Percentiles rank a stretch among this genome's conserved stretches.
Conservation (phyloP, 2,888 invertebrate genomes). For the Zaprionus lineosus region DNA sequence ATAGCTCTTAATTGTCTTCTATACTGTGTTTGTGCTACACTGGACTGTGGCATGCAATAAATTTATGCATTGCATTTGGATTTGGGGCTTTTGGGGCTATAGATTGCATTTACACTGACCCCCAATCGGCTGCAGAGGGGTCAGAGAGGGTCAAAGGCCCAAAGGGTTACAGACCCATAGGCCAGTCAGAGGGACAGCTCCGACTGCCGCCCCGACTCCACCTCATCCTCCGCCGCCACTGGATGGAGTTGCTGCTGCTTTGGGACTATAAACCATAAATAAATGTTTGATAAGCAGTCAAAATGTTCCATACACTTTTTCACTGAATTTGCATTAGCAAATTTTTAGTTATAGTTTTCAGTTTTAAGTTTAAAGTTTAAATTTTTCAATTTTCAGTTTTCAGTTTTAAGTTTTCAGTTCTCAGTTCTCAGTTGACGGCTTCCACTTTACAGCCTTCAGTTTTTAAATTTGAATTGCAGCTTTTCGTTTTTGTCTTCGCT, state of each 20-base stretch:
- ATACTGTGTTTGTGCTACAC: constrained; percentile 5
- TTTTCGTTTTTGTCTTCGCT: background rate
- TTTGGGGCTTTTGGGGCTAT: constrained; percentile 45
- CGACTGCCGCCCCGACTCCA: constrained; percentile 11
- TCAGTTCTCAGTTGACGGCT: background rate
- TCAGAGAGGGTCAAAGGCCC: constrained; percentile 1
- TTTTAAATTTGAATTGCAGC: background rate
- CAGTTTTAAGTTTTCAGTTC: background rate
- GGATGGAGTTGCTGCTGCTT: constrained; percentile 14
- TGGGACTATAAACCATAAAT: constrained; percentile 58
- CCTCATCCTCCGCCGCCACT: too few relatives aligned
- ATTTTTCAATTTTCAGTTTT: constrained; percentile 1
- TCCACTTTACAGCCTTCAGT: background rate
- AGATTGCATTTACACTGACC: constrained; percentile 35
- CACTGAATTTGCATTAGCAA: constrained; percentile 21
- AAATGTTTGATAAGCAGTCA: constrained; percentile 71
- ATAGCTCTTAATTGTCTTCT: constrained; percentile 69
- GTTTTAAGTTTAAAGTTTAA: too few relatives aligned
- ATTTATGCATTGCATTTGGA: constrained; percentile 76
- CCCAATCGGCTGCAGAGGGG: too few relatives aligned
- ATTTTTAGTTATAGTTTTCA: background rate
- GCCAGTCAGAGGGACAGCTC: constrained; percentile 18
- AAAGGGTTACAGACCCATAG: constrained; percentile 5
- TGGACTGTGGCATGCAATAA: constrained; percentile 62
- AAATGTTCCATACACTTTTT: constrained; percentile 30